These are phyloP conservation scores for Nematopogon swammerdamellus DNA, from an alignment of 2,888 invertebrate species.

Conservation along the genomic window DNA sequence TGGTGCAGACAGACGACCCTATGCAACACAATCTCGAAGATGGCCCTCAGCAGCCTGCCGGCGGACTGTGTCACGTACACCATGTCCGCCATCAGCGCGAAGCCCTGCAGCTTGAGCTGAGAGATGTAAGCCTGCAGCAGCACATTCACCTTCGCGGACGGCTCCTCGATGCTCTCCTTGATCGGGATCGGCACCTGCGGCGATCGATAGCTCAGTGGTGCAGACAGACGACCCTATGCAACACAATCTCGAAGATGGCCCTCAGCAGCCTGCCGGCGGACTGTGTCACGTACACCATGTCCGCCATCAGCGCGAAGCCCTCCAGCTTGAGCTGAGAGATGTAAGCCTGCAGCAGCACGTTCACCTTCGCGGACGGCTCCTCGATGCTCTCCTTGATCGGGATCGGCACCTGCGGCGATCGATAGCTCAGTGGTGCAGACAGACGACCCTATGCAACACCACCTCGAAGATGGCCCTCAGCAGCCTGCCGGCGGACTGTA, in stretches of 20 bases:
- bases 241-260: conserved; percentile 96
- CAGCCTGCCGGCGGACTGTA: conserved; percentile 93
- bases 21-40: conserved; percentile 93
- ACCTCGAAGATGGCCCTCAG: conserved; percentile 98
- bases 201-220: too few species aligned
- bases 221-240: too few species aligned
- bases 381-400: conserved; percentile 99
- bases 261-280: conserved; percentile 92
- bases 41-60: conserved; percentile 89
- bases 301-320: conserved; percentile 90
- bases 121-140: conserved; percentile 97
- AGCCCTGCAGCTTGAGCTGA: conserved; percentile 95
- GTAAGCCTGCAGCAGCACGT: conserved; percentile 92
- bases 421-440: neutral
- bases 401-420: conserved; percentile 94
- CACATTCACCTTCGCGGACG: conserved; percentile 95
- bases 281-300: conserved; percentile 98
- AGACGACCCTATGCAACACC: conserved; percentile 65
- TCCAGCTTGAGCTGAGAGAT: conserved; percentile 91
- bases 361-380: conserved; percentile 96
- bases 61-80: conserved; percentile 98
- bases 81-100: conserved; percentile 99
- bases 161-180: conserved; percentile 97
- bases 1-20: too few species aligned
- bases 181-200: conserved; percentile 97